These are phyloP conservation scores for Euwallacea fornicatus DNA, from an alignment of 1,140 invertebrate genomes.

Conservation along the genomic window DNA sequence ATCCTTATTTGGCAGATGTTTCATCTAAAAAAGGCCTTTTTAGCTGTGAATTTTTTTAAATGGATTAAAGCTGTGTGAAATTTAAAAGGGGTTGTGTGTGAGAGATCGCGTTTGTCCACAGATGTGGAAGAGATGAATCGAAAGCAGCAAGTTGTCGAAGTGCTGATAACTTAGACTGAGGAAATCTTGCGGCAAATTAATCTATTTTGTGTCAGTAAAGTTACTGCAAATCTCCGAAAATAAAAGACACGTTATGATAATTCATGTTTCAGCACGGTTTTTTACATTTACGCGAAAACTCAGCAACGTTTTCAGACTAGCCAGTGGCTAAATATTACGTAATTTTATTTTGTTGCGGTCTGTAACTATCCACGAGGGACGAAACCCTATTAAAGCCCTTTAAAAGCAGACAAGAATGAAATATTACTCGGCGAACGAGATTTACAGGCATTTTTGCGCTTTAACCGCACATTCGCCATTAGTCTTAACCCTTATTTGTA, in stretches of 20 bases:
- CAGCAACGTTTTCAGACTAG: too few relatives aligned
- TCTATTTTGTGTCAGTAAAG: too few relatives aligned
- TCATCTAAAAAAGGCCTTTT: conserved; percentile 4
- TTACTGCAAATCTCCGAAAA: too few relatives aligned
- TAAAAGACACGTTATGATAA: too few relatives aligned
- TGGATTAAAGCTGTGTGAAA: conserved; percentile 1
- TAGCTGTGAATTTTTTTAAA: not conserved
- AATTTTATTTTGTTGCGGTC: not conserved
- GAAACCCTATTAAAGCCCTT: conserved; percentile 7
- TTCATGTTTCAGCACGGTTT: too few relatives aligned
- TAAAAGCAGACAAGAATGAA: conserved; percentile 20
- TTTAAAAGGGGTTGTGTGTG: not conserved
- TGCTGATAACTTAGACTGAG: too few relatives aligned
- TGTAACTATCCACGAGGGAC: not conserved
- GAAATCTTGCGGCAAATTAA: too few relatives aligned
- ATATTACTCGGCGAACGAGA: conserved; percentile 14
- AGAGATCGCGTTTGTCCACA: not conserved
- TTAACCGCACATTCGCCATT: not conserved
- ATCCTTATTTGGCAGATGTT: conserved; percentile 18
- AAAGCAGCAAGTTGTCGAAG: too few relatives aligned
- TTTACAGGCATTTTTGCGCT: conserved; percentile 18
- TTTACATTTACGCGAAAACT: too few relatives aligned
- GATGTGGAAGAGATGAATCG: not conserved
- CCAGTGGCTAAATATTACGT: too few relatives aligned
- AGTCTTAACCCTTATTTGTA: not conserved